phyloP scores from a whole-genome alignment of 2,888 invertebrate genomes.

The Parnassius glacialis region DNA sequence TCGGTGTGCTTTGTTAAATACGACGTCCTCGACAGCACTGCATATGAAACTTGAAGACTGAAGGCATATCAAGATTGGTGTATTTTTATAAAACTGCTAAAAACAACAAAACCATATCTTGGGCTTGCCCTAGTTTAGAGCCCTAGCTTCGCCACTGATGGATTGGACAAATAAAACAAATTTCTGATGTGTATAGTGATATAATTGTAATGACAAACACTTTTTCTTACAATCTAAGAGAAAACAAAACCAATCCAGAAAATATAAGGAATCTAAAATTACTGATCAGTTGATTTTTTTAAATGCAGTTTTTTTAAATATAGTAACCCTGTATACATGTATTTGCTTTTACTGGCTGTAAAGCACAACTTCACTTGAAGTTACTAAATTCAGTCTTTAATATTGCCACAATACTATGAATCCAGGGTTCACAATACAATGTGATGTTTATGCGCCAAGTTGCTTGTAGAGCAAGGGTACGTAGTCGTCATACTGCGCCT shows the following conservation, averaged over 20 bases:
- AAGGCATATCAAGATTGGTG: too few species aligned
- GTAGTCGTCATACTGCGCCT: slow-evolving; percentile 90
- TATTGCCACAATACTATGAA: neutral
- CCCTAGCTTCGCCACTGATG: too few species aligned
- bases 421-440: neutral
- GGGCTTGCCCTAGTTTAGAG: too few species aligned
- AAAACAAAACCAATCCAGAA: neutral
- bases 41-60: too few species aligned
- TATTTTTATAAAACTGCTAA: too few species aligned
- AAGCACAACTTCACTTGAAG: neutral
- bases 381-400: slow-evolving; percentile 12
- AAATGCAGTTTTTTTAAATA: neutral
- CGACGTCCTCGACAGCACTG: too few species aligned
- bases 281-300: slow-evolving; percentile 17
- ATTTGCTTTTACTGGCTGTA: neutral
- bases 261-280: slow-evolving; percentile 7
- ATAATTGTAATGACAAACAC: too few species aligned
- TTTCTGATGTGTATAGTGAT: too few species aligned
- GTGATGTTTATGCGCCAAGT: slow-evolving; percentile 50
- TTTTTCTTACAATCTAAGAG: too few species aligned
- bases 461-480: slow-evolving; percentile 82
- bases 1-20: too few species aligned
- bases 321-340: slow-evolving; percentile 5
- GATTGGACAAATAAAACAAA: too few species aligned
- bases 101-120: too few species aligned